A percentile compares a stretch with the other conserved stretches of the same genome.
These are phyloP conservation scores for Bombyx mandarina DNA, from an alignment of 1,140 invertebrate genomes.

Conservation along the genomic window DNA sequence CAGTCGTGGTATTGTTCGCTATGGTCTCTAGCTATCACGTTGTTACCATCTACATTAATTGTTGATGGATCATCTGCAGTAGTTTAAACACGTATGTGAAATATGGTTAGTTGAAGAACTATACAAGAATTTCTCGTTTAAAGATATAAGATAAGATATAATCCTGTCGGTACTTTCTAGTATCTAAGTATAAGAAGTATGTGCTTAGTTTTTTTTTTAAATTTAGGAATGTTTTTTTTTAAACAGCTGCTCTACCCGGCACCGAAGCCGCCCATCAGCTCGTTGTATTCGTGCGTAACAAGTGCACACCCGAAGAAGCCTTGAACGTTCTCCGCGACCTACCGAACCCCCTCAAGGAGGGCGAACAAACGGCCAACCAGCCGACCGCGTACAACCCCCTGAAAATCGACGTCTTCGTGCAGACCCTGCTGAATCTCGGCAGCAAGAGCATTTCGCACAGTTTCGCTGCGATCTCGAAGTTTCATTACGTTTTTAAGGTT, in stretches of 20 bases:
- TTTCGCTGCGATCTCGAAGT: conserved; percentile 97
- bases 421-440: conserved; percentile 92
- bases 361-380: conserved; percentile 63
- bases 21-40: too few species aligned
- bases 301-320: conserved; percentile 92
- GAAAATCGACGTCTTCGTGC: conserved; percentile 97
- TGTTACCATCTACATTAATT: too few species aligned
- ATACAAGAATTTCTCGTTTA: too few species aligned
- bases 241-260: conserved; percentile 83
- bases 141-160: too few species aligned
- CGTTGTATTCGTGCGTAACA: conserved; percentile 87
- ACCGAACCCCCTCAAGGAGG: conserved; percentile 82
- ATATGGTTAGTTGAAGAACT: too few species aligned
- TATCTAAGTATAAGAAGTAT: too few species aligned
- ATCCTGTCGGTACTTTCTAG: too few species aligned
- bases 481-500: conserved; percentile 93
- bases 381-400: conserved; percentile 85
- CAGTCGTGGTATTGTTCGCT: too few species aligned
- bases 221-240: not conserved
- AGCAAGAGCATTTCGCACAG: conserved; percentile 98
- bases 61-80: too few species aligned
- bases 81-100: not conserved
- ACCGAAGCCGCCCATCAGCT: conserved; percentile 88
- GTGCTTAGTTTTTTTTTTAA: too few species aligned
- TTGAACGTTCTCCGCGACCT: conserved; percentile 89